Evolutionary conservation across 2,113 vertebrate species (phyloP).

Genomic region (Boleophthalmus pectinirostris): DNA sequence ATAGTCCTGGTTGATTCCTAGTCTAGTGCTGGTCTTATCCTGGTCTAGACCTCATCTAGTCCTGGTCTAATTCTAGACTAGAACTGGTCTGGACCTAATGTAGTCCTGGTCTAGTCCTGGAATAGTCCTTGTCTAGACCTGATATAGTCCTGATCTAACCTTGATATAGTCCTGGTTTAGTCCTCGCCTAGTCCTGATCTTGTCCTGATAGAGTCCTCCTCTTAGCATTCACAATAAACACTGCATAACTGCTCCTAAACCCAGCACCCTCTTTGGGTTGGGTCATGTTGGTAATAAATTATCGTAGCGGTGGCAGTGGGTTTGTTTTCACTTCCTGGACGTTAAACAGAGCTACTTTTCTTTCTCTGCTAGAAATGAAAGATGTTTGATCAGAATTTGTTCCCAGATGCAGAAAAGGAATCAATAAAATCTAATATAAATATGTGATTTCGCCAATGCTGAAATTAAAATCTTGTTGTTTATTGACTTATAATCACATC

Average conservation of each 20-base stretch:
- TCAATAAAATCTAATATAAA: neutral
- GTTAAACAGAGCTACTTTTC: neutral
- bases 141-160: too few species aligned
- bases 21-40: too few species aligned
- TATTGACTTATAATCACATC: neutral
- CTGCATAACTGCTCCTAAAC: neutral
- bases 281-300: neutral
- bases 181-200: neutral
- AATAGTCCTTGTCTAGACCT: too few species aligned
- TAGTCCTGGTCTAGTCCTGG: too few species aligned
- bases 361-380: neutral
- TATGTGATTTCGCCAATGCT: neutral
- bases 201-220: neutral
- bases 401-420: neutral
- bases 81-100: too few species aligned
- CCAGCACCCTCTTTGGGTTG: neutral
- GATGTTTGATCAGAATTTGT: neutral
- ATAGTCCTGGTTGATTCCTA: too few species aligned
- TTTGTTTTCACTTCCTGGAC: conserved; percentile 18
- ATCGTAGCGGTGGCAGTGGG: neutral
- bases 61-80: too few species aligned
- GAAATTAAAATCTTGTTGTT: neutral
- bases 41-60: too few species aligned
- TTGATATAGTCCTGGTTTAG: neutral
- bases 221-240: neutral